These are phyloP conservation scores for Papilio machaon DNA, from an alignment of 1,140 invertebrate genomes.

Conservation along the genomic window DNA sequence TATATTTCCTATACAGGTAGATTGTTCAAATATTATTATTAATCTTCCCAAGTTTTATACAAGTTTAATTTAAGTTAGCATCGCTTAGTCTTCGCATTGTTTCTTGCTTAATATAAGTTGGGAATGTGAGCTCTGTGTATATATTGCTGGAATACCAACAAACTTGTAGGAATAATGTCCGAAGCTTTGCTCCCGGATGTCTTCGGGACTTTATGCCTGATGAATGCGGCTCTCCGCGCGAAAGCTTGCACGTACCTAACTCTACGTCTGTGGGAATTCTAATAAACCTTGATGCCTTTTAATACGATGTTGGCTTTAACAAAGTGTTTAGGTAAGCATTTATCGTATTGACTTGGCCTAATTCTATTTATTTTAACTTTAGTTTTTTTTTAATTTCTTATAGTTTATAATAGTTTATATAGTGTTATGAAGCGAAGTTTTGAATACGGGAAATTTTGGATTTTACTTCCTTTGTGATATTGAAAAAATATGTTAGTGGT, in stretches of 20 bases:
- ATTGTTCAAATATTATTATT: neutral
- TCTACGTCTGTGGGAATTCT: constrained; percentile 51
- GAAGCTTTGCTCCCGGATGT: constrained; percentile 52
- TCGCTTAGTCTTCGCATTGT: neutral
- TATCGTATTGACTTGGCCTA: neutral
- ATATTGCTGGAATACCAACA: constrained; percentile 36
- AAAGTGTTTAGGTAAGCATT: constrained; percentile 2
- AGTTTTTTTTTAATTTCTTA: neutral
- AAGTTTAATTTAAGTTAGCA: neutral
- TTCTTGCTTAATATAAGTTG: constrained; percentile 27
- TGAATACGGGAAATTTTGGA: neutral
- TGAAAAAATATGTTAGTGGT: no score
- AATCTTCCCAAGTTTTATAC: neutral
- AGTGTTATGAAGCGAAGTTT: neutral
- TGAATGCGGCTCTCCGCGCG: constrained; percentile 49
- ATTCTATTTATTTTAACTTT: constrained; percentile 17
- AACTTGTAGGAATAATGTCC: constrained; percentile 31
- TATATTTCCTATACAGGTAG: neutral
- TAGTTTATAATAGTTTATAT: neutral
- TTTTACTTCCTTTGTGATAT: neutral
- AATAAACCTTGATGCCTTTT: constrained; percentile 56
- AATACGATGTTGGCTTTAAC: constrained; percentile 43
- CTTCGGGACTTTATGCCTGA: constrained; percentile 54
- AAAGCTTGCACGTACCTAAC: constrained; percentile 51
- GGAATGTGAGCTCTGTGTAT: constrained; percentile 2